phyloP scores from a whole-genome alignment of 2,888 invertebrate genomes.

The Criorhina ranunculi region DNA sequence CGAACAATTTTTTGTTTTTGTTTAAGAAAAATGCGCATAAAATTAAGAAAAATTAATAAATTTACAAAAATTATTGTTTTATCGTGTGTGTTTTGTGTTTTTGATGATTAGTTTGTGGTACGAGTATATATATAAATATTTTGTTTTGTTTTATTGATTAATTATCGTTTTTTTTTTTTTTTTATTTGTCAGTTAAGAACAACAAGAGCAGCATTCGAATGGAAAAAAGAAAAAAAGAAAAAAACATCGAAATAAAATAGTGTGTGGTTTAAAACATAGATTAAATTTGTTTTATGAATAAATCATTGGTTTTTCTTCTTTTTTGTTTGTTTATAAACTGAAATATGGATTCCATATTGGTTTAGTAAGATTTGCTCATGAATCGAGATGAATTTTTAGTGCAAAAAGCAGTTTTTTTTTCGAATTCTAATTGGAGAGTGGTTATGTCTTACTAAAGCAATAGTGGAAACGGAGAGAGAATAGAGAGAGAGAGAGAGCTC shows the following conservation, averaged over 20 bases:
- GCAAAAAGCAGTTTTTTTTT: conserved; percentile 45
- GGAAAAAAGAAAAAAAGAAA: conserved; percentile 79
- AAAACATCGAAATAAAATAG: conserved; percentile 78
- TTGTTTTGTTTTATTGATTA: conserved; percentile 72
- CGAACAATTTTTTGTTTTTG: conserved; percentile 42
- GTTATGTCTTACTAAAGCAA: conserved; percentile 71
- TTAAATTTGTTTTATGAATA: conserved; percentile 70
- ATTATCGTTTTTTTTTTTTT: conserved; percentile 60
- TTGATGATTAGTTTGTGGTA: conserved; percentile 66
- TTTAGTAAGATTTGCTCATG: conserved; percentile 63
- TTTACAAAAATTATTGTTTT: conserved; percentile 38
- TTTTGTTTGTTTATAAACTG: conserved; percentile 62
- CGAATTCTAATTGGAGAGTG: conserved; percentile 18
- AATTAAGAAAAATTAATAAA: conserved; percentile 49
- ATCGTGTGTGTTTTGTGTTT: conserved; percentile 54
- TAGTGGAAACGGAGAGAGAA: conserved; percentile 65
- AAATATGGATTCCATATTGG: conserved; percentile 63
- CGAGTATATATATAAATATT: conserved; percentile 45
- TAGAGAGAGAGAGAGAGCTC: conserved; percentile 59
- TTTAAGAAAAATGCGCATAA: conserved; percentile 30
- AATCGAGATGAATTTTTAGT: conserved; percentile 36
- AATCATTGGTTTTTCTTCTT: conserved; percentile 52
- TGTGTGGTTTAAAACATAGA: conserved; percentile 76
- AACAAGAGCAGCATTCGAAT: conserved; percentile 79
- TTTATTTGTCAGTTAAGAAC: conserved; percentile 74